phyloP scores from a whole-genome alignment of 2,113 vertebrate genomes.

The Ptychochromis oligacanthus region DNA sequence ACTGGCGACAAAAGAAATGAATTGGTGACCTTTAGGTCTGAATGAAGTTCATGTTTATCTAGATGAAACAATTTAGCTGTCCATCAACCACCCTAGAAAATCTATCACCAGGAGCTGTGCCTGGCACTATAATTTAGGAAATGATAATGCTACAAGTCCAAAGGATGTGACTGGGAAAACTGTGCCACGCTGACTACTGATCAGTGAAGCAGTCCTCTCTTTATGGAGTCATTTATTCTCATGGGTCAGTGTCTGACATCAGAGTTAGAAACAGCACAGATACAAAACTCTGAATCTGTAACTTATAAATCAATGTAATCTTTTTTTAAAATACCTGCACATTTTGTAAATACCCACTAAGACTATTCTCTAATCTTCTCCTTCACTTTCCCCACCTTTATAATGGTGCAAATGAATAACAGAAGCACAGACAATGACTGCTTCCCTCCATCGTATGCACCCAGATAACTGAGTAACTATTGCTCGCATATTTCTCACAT shows the following conservation, averaged over 20 bases:
- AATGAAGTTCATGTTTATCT: neutral
- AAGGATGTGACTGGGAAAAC: neutral
- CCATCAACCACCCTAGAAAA: neutral
- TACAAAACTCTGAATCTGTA: neutral
- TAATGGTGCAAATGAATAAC: neutral
- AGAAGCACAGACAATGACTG: neutral
- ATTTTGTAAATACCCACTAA: neutral
- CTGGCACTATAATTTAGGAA: neutral
- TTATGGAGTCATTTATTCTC: neutral
- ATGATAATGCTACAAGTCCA: neutral
- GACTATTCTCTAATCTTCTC: neutral
- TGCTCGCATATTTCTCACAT: neutral
- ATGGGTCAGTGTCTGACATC: neutral
- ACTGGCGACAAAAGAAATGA: neutral
- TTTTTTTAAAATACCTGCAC: neutral
- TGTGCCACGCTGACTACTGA: neutral
- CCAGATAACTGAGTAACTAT: neutral
- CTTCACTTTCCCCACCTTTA: neutral
- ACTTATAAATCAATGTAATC: neutral
- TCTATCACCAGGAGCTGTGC: rapidly evolving
- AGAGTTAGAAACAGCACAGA: neutral
- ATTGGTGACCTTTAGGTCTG: conserved; percentile 16
- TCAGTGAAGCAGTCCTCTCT: neutral
- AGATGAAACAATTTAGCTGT: conserved; percentile 8
- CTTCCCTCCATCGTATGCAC: neutral